phyloP scores from a whole-genome alignment of 2,113 vertebrate genomes.

The Steatornis caripensis region DNA sequence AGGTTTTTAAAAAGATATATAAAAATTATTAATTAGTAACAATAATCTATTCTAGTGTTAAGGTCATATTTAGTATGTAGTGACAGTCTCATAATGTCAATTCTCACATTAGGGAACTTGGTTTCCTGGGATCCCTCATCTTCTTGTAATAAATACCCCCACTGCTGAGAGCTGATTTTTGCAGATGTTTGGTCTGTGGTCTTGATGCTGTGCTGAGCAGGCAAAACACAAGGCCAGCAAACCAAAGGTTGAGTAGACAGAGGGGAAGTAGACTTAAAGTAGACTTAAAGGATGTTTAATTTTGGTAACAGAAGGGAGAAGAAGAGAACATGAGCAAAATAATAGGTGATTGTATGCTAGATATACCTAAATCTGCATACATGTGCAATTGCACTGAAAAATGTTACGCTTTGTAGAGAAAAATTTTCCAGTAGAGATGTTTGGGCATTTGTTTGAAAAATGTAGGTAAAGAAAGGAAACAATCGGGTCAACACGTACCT shows the following conservation, averaged over 20 bases:
- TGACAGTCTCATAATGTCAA: not conserved
- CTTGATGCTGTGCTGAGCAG: not conserved
- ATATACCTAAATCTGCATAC: not conserved
- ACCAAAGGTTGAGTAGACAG: not conserved
- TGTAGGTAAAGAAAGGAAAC: not conserved
- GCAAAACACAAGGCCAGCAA: not conserved
- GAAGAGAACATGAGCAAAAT: not conserved
- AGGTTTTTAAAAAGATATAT: not conserved
- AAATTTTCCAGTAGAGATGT: not conserved
- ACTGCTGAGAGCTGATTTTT: not conserved
- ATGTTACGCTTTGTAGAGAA: accelerated
- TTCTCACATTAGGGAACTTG: not conserved
- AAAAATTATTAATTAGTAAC: not conserved
- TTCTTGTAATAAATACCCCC: not conserved
- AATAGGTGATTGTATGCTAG: not conserved
- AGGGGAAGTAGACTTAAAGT: not conserved
- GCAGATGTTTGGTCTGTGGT: not conserved
- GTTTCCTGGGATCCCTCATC: not conserved
- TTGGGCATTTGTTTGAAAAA: not conserved
- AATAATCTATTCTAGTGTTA: not conserved
- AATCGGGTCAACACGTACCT: not conserved
- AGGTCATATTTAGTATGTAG: not conserved
- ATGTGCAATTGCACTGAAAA: not conserved
- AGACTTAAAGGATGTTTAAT: not conserved
- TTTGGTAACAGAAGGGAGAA: not conserved